phyloP scores from a whole-genome alignment of 2,797 vertebrate genomes.

The Acanthis flammea region DNA sequence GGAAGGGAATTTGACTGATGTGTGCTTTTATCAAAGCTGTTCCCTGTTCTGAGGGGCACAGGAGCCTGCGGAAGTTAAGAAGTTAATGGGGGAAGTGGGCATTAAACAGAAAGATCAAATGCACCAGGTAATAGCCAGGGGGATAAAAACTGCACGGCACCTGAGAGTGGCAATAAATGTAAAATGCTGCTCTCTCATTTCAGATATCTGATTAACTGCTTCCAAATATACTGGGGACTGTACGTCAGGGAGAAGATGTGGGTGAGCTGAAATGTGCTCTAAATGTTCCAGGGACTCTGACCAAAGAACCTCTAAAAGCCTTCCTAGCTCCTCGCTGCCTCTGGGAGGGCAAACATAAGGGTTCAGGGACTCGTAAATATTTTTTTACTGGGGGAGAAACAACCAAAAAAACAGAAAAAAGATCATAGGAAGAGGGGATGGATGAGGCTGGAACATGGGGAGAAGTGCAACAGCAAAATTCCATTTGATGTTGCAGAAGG shows the following conservation, averaged over 20 bases:
- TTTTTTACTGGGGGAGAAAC: background rate
- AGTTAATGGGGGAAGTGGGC: slow-evolving; percentile 52
- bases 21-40: slow-evolving; percentile 18
- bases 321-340: background rate
- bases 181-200: slow-evolving; percentile 56
- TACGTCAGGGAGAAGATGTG: background rate
- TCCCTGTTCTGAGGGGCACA: background rate
- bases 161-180: slow-evolving; percentile 56
- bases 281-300: slow-evolving; percentile 10
- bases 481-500: background rate
- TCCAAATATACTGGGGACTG: slow-evolving; percentile 5
- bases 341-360: background rate
- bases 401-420: background rate
- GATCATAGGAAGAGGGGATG: background rate
- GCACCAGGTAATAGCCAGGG: slow-evolving; percentile 43
- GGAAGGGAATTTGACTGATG: slow-evolving; percentile 32
- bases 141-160: slow-evolving; percentile 50
- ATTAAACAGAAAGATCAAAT: slow-evolving; percentile 70
- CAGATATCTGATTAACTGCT: slow-evolving; percentile 51
- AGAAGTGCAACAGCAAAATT: background rate
- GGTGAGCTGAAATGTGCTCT: background rate
- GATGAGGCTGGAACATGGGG: background rate
- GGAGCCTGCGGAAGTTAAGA: slow-evolving; percentile 45
- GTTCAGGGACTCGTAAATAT: background rate
- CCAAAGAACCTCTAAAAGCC: background rate